Percentiles rank a stretch among this genome's conserved stretches.
Conservation (phyloP, 1,140 invertebrate species). For the Polypedilum vanderplanki region DNA sequence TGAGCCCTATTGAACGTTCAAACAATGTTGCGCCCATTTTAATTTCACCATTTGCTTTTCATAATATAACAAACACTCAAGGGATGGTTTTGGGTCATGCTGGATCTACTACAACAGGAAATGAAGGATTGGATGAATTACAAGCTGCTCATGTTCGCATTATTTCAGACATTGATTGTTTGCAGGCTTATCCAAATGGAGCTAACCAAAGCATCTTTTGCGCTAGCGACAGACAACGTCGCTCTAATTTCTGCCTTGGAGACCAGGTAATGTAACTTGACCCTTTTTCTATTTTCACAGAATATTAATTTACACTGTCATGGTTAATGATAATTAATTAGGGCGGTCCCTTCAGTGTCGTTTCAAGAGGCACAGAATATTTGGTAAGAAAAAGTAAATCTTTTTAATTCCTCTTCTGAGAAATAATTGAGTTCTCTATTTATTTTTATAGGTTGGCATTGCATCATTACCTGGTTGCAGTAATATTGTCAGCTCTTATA, state of each 20-base stretch:
- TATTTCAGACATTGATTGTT: not conserved
- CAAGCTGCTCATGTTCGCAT: slow-evolving; percentile 11
- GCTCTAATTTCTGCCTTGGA: not conserved
- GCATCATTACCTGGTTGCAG: slow-evolving; percentile 9
- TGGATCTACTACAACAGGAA: not conserved
- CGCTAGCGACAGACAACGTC: not conserved
- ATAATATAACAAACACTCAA: not conserved
- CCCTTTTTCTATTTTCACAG: not conserved
- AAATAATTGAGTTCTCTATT: not conserved
- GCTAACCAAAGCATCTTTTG: not conserved
- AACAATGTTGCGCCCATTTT: not conserved
- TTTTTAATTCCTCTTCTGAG: not conserved
- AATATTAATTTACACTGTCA: not conserved
- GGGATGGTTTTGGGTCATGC: not conserved
- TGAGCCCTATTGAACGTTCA: not conserved
- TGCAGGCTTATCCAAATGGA: not conserved
- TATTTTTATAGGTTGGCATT: slow-evolving; percentile 4
- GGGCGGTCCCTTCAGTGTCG: not conserved
- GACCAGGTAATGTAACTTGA: not conserved
- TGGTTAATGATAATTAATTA: slow-evolving; percentile 21
- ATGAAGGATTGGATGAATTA: not conserved
- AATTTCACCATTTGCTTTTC: not conserved
- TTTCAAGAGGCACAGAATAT: not conserved
- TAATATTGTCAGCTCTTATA: not conserved
- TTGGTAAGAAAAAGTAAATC: not conserved